Base-by-base conservation (phyloP, 2,888 invertebrate species). In the Drosophila yooni region DNA sequence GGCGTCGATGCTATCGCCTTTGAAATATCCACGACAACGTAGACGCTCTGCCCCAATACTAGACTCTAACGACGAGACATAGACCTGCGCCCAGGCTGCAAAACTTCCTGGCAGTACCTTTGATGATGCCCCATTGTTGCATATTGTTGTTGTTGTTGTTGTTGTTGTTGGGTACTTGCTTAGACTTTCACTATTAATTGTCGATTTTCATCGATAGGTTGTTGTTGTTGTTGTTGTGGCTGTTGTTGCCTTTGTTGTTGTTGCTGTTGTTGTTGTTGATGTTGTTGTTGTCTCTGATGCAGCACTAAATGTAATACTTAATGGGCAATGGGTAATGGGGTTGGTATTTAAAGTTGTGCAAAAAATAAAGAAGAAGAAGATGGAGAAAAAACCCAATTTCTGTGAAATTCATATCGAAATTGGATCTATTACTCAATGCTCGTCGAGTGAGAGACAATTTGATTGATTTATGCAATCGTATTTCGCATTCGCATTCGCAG, bases 121-220 rank as follows among this genome's bases (percentile, higher is more conserved):
- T 73, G 67, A 67, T 74, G 83, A 82, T 79, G 76, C 70, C 70
- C 57, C 70, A 61, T 61, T 61, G 61, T 48, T 63, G 53, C 33
- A 15, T 46, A 46, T 53, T 64, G 61, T 54, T 77, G 67, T 56
- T 68, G 61, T 50, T 48, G 48, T 52, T 70, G 60, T 52, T 52
- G 50, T 51, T 52, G 66, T 50, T 62, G 53, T 53, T 59, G 64
- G 57, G 40, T 72, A 77, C 74, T 82, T 75, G 79, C 59, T 72
- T 73, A 74, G 86, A 89, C 89, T 89, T 89, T 89, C 89, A 89
- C 89, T 89, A 89, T 89, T 89, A 89, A 91, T 89, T 90, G 91
- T 83, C 83, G 88, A 91, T 89, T 83, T 86, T 89, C 88, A 90
- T 88, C 84, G 85, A 89, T 88, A 75, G 76, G 67, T 27, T 60